Evolutionary conservation across 2,888 invertebrate species (phyloP), one percentile per base, ranked within the genome.

Genomic region (Yponomeuta evonymella): DNA sequence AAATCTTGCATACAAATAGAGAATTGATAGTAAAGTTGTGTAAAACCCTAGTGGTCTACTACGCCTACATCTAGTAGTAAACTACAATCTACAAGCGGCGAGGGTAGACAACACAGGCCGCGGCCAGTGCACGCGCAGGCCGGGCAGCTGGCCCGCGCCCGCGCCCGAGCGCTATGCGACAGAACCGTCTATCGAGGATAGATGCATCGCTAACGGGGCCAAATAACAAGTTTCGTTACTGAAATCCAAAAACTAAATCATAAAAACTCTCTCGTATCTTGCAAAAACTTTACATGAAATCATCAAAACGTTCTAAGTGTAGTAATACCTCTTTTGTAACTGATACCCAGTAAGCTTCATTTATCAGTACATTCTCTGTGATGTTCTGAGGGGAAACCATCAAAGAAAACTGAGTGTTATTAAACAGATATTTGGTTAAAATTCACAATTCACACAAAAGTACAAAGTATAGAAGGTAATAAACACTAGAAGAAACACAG

Each of bases 311-410:
- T 86, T 90, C 91, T 90, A 93, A 93, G 93, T 94, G 94, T 97
- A 67, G 66, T 85, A 86, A 86, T 92, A 97, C 97, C 97, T 97
- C 97, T 95, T 96, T 95, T 91, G 96, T 97, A 93, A 96, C 95
- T 93, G 96, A 95, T 93, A 97, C 96, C 97, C 97, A 97, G 94
- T 96, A 95, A 88, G 96, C 97, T 94, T 97, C 97, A 94, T 97
- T 97, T 94, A 97, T 95, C 94, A 97, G 96, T 93, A 97, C 96
- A 94, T 96, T 96, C 95, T 97, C 97, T 94, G 97, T 97, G 95
- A 97, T 96, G 94, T 97, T 97, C 97, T 97, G 96, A 94, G 95
- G 94, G 94, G 94, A 95, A 94, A 94, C 88, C 89, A 89, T 88
- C 87, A 92, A 92, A 92, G 85, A 92, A 92, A 90, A 90, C 81